Percentiles rank a stretch among this genome's conserved stretches.
These are phyloP conservation scores for Zosterops borbonicus DNA, from an alignment of 2,113 vertebrate genomes.

Conservation along the genomic window DNA sequence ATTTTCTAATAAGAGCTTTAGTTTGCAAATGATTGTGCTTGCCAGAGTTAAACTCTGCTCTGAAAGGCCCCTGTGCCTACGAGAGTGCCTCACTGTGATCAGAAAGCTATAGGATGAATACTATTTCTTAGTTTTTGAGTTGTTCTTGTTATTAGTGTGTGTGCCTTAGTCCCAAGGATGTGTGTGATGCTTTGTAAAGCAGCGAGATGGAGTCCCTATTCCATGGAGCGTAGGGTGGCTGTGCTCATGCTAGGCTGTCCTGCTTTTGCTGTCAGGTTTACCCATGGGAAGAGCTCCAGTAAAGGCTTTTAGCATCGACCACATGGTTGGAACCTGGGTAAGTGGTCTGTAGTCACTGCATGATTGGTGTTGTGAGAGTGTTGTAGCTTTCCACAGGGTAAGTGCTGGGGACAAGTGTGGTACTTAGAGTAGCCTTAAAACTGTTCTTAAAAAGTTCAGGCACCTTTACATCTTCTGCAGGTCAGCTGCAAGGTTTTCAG, in stretches of 20 bases:
- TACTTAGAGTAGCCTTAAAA: background rate
- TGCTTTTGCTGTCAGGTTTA: accelerated
- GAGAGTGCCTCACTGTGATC: background rate
- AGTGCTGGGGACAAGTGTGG: no score
- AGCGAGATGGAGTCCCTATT: background rate
- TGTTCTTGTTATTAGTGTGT: background rate
- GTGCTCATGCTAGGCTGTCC: background rate
- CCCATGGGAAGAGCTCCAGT: background rate
- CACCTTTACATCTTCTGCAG: background rate
- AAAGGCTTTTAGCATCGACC: background rate
- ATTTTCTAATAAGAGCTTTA: background rate
- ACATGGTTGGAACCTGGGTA: background rate
- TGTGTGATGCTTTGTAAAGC: background rate
- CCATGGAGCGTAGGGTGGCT: accelerated
- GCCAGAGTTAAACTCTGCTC: background rate
- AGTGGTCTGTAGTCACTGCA: background rate
- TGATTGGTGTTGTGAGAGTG: accelerated
- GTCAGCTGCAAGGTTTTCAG: background rate
- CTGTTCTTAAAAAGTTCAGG: background rate
- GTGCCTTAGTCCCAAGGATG: background rate
- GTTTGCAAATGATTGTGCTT: background rate
- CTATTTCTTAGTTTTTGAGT: background rate
- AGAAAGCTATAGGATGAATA: background rate
- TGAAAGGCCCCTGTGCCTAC: background rate
- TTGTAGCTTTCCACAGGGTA: background rate